These are phyloP conservation scores for Lepisosteus oculatus DNA, from an alignment of 2,113 vertebrate species.

Conservation along the genomic window DNA sequence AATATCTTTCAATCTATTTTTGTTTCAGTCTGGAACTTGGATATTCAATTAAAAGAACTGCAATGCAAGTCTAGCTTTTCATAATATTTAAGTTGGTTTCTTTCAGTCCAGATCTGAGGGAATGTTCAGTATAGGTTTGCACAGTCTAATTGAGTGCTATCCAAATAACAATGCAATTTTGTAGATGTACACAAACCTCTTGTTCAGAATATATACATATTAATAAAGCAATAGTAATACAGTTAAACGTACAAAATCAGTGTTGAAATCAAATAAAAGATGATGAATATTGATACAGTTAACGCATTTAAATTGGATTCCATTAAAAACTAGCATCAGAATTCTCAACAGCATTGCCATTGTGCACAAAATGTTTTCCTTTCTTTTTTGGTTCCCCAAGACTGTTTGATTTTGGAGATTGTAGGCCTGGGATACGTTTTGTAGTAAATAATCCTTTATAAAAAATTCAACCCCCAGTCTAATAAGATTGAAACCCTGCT, in stretches of 20 bases:
- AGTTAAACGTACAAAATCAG: conserved; percentile 43
- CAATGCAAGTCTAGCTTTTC: background rate
- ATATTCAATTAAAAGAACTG: no score
- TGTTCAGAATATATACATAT: conserved; percentile 33
- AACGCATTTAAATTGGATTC: conserved; percentile 66
- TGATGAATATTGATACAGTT: conserved; percentile 76
- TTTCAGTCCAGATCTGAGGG: background rate
- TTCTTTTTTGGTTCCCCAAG: conserved; percentile 25
- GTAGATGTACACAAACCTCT: conserved; percentile 18
- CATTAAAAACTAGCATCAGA: conserved; percentile 37
- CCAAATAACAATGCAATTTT: conserved; percentile 24
- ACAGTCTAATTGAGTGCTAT: conserved; percentile 29
- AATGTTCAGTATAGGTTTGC: conserved; percentile 16
- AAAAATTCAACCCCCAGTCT: conserved; percentile 74
- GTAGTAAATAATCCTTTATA: conserved; percentile 80
- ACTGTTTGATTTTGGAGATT: conserved; percentile 74
- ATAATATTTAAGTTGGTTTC: background rate
- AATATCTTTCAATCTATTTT: no score
- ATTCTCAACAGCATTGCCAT: conserved; percentile 62
- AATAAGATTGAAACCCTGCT: conserved; percentile 75
- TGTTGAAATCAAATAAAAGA: conserved; percentile 56
- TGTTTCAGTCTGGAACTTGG: no score
- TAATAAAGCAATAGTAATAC: conserved; percentile 57
- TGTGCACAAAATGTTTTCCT: conserved; percentile 26
- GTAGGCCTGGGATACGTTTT: conserved; percentile 66